These are phyloP conservation scores for Andinoacara biseriatus DNA, from an alignment of 2,113 vertebrate species.

Conservation along the genomic window DNA sequence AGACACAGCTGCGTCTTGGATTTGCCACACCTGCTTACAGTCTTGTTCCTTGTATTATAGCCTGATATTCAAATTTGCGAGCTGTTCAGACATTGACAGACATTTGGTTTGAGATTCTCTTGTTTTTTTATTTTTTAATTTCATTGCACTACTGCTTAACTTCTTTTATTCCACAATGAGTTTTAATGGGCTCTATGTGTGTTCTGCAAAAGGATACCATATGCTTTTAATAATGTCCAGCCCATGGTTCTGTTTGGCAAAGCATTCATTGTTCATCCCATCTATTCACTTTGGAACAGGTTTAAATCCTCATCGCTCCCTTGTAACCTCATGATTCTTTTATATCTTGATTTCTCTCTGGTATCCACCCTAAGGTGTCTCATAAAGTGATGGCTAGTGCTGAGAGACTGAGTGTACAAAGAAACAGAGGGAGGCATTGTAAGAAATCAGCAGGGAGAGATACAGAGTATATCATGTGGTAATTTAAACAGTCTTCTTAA, in stretches of 20 bases:
- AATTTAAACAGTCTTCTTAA: constrained; percentile 36
- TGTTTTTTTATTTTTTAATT: neutral
- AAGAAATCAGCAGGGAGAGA: constrained; percentile 9
- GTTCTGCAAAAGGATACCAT: neutral
- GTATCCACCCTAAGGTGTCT: constrained; percentile 47
- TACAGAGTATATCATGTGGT: constrained; percentile 31
- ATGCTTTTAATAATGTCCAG: neutral
- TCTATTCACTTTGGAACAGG: constrained; percentile 6
- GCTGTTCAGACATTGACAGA: neutral
- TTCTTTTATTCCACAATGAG: neutral
- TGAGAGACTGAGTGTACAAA: constrained; percentile 19
- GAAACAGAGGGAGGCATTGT: neutral
- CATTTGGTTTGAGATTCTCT: neutral
- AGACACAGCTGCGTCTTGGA: constrained; percentile 40
- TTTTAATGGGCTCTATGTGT: neutral
- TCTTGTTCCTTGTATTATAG: constrained; percentile 3
- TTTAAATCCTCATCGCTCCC: constrained; percentile 32
- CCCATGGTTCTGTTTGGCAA: neutral
- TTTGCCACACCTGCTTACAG: constrained; percentile 39
- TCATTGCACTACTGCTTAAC: neutral
- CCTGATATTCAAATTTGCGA: neutral
- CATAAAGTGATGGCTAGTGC: constrained; percentile 41
- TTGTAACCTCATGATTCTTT: constrained; percentile 57
- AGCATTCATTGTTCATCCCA: neutral
- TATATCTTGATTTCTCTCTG: constrained; percentile 44